A percentile compares a stretch with the other conserved stretches of the same genome.
Conservation (phyloP, 2,888 invertebrate genomes). For the Eulithis testata region DNA sequence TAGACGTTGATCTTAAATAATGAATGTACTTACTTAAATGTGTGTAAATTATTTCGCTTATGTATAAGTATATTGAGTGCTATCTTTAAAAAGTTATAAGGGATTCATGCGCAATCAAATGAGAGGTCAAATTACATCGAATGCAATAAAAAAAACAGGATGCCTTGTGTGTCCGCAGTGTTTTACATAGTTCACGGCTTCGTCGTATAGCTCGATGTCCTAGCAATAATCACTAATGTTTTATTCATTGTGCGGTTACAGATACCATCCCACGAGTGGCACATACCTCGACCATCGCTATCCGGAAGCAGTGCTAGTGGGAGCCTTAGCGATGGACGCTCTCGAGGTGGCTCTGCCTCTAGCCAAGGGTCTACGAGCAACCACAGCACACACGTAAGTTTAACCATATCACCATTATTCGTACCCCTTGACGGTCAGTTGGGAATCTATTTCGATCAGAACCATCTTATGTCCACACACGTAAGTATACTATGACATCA, state of each 20-base stretch:
- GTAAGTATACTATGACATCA: neutral
- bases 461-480: neutral
- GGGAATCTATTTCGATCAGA: neutral
- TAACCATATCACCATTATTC: neutral
- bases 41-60: too few relatives aligned
- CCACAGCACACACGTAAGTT: conserved; percentile 91
- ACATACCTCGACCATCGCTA: conserved; percentile 93
- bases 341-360: conserved; percentile 86
- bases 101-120: neutral
- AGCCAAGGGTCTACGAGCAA: conserved; percentile 86
- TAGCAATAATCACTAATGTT: neutral
- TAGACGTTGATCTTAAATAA: conserved; percentile 13
- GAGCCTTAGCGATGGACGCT: conserved; percentile 70
- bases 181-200: neutral
- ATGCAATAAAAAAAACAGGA: neutral
- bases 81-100: neutral
- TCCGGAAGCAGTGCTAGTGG: conserved; percentile 75
- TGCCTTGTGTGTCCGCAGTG: neutral
- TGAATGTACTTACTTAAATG: too few relatives aligned
- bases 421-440: too few relatives aligned
- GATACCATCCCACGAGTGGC: conserved; percentile 85
- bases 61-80: too few relatives aligned
- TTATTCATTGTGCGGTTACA: conserved; percentile 51
- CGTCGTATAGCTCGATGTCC: conserved; percentile 1
- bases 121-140: too few relatives aligned